Base-by-base conservation (phyloP, 2,113 vertebrate genomes). In the Apodemus sylvaticus region DNA sequence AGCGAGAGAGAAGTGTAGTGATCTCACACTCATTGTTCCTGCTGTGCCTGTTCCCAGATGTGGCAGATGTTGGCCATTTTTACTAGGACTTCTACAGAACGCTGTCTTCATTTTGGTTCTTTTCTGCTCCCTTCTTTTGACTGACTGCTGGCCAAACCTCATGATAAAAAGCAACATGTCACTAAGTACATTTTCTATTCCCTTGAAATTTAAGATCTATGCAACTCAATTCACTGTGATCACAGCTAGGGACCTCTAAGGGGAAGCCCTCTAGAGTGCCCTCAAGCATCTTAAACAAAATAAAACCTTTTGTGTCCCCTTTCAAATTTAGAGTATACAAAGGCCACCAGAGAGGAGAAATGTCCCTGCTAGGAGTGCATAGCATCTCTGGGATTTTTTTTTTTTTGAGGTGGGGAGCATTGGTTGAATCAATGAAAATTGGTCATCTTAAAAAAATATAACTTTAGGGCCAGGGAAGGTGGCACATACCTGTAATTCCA, bases 211-310 rank as follows among this genome's bases (percentile, higher is more conserved):
- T 31, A 90, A 87, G 14, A 20, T 60, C 70, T 86, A 19, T 26
- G 17, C n/a, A 83, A 62, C 10, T 89, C 26, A 73, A 70, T 91
- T 31, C 58, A 26, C 45, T 73, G 36, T 7, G 8, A n/a, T 5
- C 48, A 76, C 29, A 96, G 20, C 45, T 68, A 2, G 34, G 91
- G 17, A 39, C 26, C 51, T 55, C 3, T 2, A 17, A 83, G 48
- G 26, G 77, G 42, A 51, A 91, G 36, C 7, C 48, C 20, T 89
- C 34, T 51, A 71, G 31, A 77, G 1, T 91, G 24, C 24, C 86
- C 85, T n/a, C 29, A 68, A 60, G 19, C 34, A 74, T 34, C 31
- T 91, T 96, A 90, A 93, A 94, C 82, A 66, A 66, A 66, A 45
- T 45, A 13, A 86, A 66, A 66, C 29, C 29, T 66, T 29, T 29